Evolutionary conservation across 2,797 vertebrate genomes (phyloP).

Genomic region (Manis pentadactyla): DNA sequence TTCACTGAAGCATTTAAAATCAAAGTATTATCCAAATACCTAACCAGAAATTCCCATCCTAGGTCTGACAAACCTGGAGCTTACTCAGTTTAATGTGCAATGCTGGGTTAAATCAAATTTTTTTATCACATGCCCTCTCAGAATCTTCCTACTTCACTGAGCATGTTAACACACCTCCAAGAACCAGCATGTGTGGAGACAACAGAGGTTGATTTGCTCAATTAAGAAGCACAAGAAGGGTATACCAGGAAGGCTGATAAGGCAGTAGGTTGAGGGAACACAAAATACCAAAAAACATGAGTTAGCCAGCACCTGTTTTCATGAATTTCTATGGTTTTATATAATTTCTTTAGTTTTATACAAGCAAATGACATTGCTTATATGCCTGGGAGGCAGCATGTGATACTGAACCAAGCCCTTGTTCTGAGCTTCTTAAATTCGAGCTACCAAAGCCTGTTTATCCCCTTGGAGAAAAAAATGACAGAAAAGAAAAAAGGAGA

Average conservation of each 20-base stretch:
- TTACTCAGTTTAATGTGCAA: background rate
- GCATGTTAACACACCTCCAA: background rate
- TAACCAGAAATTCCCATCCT: background rate
- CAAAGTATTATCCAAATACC: background rate
- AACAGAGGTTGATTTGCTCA: background rate
- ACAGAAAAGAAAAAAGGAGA: background rate
- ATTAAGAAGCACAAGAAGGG: background rate
- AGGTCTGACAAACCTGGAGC: background rate
- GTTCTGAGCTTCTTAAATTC: slow-evolving; percentile 21
- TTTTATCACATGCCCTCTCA: background rate
- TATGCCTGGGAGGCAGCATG: background rate
- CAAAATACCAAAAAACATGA: background rate
- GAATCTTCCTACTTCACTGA: background rate
- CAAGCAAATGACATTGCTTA: background rate
- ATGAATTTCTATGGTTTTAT: background rate
- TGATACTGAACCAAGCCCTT: background rate
- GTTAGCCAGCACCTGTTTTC: background rate
- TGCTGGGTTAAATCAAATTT: background rate
- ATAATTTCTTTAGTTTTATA: background rate
- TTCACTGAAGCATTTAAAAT: background rate
- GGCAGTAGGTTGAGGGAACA: background rate
- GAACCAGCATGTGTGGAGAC: background rate
- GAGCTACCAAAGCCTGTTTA: background rate
- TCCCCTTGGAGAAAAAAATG: background rate
- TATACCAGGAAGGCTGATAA: background rate